phyloP scores from a whole-genome alignment of 1,140 invertebrate genomes.

The Manduca sexta region DNA sequence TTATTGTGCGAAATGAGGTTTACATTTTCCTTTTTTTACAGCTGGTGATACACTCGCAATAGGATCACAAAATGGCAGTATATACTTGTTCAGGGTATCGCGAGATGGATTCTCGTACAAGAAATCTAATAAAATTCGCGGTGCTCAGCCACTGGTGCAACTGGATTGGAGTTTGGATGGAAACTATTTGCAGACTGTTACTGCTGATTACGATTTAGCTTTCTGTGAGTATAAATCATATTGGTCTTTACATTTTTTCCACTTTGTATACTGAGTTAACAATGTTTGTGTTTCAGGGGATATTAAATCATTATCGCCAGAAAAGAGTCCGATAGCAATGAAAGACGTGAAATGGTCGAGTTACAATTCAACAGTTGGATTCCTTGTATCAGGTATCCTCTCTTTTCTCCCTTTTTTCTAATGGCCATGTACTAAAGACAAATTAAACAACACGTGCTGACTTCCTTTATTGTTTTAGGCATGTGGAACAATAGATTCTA shows the following conservation, averaged over 20 bases:
- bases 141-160: constrained; percentile 85
- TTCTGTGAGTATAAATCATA: constrained; percentile 80
- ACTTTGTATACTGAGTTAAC: neutral
- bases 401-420: no score
- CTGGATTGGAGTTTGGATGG: constrained; percentile 95
- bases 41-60: constrained; percentile 92
- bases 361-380: constrained; percentile 88
- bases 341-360: constrained; percentile 93
- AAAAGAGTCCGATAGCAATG: constrained; percentile 89
- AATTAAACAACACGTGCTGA: no score
- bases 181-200: constrained; percentile 90
- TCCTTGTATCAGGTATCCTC: constrained; percentile 84
- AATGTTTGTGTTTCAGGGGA: constrained; percentile 79
- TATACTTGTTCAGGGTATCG: constrained; percentile 88
- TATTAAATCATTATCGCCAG: constrained; percentile 85
- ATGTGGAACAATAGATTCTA: constrained; percentile 94
- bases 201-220: constrained; percentile 92
- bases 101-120: constrained; percentile 91
- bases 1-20: neutral
- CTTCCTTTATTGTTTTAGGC: constrained; percentile 62
- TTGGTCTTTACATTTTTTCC: neutral
- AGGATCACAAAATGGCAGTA: constrained; percentile 91
- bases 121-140: constrained; percentile 89
- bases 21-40: constrained; percentile 53
- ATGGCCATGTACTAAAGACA: no score